These are phyloP conservation scores for Neodontobutis hainanensis DNA, from an alignment of 2,113 vertebrate species.

Conservation along the genomic window DNA sequence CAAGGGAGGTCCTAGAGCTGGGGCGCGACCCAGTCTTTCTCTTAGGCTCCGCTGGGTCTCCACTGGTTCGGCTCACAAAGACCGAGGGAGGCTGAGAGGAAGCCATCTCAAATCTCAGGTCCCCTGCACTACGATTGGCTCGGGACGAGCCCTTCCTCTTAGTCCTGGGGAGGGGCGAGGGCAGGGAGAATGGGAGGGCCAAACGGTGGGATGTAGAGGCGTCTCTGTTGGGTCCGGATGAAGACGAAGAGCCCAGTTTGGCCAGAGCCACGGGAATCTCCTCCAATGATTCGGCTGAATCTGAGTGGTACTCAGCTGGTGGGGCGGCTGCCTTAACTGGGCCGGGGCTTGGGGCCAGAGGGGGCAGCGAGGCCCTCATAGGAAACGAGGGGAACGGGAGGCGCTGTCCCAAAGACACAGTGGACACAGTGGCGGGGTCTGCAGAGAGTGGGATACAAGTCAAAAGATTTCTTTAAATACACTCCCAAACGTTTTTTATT, in stretches of 20 bases:
- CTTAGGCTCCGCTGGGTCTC: conserved; percentile 52
- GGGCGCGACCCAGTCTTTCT: conserved; percentile 33
- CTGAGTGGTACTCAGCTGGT: conserved; percentile 84
- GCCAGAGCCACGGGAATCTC: conserved; percentile 89
- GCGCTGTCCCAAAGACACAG: conserved; percentile 70
- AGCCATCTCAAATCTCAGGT: conserved; percentile 76
- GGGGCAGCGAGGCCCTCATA: conserved; percentile 63
- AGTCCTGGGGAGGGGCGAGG: conserved; percentile 67
- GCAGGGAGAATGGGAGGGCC: conserved; percentile 5
- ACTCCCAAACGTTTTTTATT: too few relatives aligned
- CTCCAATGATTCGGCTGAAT: conserved; percentile 88
- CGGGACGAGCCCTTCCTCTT: conserved; percentile 73
- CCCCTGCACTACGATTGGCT: background rate
- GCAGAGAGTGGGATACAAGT: conserved; percentile 8
- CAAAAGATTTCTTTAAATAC: background rate
- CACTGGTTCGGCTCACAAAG: conserved; percentile 84
- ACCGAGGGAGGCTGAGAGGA: conserved; percentile 70
- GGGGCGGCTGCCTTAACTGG: conserved; percentile 75
- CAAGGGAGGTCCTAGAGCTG: conserved; percentile 16
- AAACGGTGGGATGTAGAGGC: conserved; percentile 17
- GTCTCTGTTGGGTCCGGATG: conserved; percentile 13
- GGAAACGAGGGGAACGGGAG: conserved; percentile 78
- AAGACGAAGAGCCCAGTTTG: conserved; percentile 79
- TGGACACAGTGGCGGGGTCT: conserved; percentile 44
- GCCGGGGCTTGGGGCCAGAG: conserved; percentile 25